phyloP scores from a whole-genome alignment of 2,113 vertebrate genomes.

The Mobula birostris region DNA sequence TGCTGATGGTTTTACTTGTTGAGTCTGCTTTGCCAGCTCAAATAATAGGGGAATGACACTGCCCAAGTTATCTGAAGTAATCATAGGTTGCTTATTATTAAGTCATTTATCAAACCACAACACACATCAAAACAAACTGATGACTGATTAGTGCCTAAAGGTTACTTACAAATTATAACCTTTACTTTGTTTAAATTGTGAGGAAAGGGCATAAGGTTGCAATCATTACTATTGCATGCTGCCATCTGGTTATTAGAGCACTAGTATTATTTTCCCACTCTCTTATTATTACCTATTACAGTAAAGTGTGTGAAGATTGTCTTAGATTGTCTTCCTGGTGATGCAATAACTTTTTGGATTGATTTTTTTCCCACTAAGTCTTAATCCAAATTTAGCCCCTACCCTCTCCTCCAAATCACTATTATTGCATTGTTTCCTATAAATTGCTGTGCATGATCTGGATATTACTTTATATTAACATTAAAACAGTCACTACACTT shows the following conservation, averaged over 20 bases:
- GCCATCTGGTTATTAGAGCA: background rate
- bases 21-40: background rate
- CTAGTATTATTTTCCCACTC: background rate
- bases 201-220: background rate
- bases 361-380: too few species aligned
- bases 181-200: background rate
- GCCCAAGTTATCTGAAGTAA: background rate
- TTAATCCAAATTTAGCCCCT: too few species aligned
- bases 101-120: slow-evolving; percentile 20
- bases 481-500: too few species aligned
- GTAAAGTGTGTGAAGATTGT: background rate
- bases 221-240: background rate
- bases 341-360: background rate
- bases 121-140: background rate
- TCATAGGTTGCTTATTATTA: background rate
- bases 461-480: too few species aligned
- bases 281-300: background rate
- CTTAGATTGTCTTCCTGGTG: background rate
- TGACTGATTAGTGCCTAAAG: background rate
- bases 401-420: too few species aligned
- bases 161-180: background rate
- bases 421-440: too few species aligned
- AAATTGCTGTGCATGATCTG: too few species aligned
- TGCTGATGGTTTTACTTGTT: background rate
- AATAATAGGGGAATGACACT: background rate